These are phyloP conservation scores for Stegophylla sp. DNA, from an alignment of 2,888 invertebrate species.

Conservation along the genomic window DNA sequence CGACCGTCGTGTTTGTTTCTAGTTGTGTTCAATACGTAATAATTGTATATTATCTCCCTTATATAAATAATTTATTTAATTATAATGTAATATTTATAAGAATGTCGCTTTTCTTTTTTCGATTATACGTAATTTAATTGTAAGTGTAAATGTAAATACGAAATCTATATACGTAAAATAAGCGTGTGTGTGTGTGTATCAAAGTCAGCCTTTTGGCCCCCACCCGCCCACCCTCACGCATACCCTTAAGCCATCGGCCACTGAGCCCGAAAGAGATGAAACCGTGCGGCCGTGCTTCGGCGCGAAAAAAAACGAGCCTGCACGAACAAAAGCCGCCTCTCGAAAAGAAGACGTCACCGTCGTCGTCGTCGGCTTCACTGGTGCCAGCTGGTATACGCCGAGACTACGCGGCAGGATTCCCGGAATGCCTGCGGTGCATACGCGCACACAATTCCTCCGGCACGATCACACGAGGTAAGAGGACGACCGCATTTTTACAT, in stretches of 20 bases:
- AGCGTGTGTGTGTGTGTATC: no score
- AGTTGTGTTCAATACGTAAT: constrained; percentile 52
- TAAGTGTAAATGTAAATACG: constrained; percentile 44
- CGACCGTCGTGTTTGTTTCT: constrained; percentile 54
- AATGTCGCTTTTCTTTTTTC: constrained; percentile 49
- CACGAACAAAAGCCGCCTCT: background rate
- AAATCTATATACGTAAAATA: constrained; percentile 50
- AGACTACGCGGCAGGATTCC: constrained; percentile 25
- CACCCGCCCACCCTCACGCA: background rate
- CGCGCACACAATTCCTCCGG: background rate
- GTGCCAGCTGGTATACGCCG: background rate
- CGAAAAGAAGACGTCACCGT: constrained; percentile 54
- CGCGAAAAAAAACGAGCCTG: background rate
- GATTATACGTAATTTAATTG: constrained; percentile 12
- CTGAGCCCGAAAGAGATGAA: background rate
- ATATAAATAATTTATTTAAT: background rate
- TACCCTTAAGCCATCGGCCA: no score
- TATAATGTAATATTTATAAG: constrained; percentile 8
- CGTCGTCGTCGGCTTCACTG: background rate
- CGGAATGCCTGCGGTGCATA: constrained; percentile 21
- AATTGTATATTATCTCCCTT: constrained; percentile 18
- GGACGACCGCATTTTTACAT: constrained; percentile 39
- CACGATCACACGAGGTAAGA: constrained; percentile 48
- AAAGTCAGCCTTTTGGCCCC: background rate
- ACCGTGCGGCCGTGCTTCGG: constrained; percentile 32